Conservation (phyloP, 1,140 invertebrate genomes). For the Asobara japonica region DNA sequence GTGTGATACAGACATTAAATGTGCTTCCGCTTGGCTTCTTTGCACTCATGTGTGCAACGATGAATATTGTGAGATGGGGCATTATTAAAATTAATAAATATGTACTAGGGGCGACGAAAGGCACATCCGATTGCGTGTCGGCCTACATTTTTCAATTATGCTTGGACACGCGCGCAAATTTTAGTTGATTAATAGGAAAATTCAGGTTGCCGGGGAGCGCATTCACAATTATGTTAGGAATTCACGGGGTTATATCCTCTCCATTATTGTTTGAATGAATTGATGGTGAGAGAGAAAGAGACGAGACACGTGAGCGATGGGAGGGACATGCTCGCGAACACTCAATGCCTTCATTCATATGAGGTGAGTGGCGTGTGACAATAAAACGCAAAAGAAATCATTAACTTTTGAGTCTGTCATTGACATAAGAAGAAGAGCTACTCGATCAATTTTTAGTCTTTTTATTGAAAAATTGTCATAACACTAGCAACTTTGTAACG, state of each 20-base stretch:
- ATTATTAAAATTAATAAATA: slow-evolving; percentile 36
- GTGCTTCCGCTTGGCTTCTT: neutral
- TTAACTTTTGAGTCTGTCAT: neutral
- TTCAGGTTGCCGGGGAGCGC: neutral
- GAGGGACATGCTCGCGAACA: neutral
- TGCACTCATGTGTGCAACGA: neutral
- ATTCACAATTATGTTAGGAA: neutral
- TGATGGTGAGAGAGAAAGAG: neutral
- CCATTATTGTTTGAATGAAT: neutral
- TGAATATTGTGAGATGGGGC: neutral
- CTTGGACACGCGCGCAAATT: slow-evolving; percentile 1
- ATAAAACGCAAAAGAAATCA: neutral
- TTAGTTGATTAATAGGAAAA: neutral
- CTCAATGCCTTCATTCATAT: slow-evolving; percentile 15
- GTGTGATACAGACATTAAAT: neutral
- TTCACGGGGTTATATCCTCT: slow-evolving; percentile 1
- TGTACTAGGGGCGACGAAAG: slow-evolving; percentile 24
- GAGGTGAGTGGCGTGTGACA: slow-evolving; percentile 1
- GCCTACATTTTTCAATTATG: slow-evolving; percentile 27
- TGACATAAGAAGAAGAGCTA: slow-evolving; percentile 9
- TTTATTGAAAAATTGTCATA: neutral
- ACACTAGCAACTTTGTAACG: no score
- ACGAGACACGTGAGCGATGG: neutral
- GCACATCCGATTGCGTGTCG: slow-evolving; percentile 42
- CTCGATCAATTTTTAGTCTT: slow-evolving; percentile 12